Evolutionary conservation across 2,113 vertebrate species (phyloP).

Genomic region (Psettodes erumei): DNA sequence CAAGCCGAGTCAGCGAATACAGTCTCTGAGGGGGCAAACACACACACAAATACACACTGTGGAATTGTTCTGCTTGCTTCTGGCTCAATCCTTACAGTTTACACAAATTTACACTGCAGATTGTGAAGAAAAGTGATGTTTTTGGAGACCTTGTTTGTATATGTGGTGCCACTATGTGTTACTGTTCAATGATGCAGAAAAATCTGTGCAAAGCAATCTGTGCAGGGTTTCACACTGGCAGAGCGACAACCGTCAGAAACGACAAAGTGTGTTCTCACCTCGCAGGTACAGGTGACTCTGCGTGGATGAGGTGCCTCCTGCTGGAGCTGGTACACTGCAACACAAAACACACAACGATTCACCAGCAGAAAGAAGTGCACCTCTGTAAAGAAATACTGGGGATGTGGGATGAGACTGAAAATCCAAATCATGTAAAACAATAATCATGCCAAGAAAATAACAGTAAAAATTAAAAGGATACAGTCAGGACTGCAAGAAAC

Average conservation of each 20-base stretch:
- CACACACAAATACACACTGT: background rate
- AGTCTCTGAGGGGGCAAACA: background rate
- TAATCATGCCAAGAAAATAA: background rate
- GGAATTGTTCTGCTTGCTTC: background rate
- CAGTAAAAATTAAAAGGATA: background rate
- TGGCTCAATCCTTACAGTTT: background rate
- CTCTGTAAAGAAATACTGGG: background rate
- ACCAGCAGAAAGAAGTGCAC: background rate
- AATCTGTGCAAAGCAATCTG: too few relatives aligned
- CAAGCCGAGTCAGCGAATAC: slow-evolving; percentile 27
- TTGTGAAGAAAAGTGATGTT: background rate
- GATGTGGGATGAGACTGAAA: background rate
- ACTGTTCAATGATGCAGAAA: background rate
- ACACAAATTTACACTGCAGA: background rate
- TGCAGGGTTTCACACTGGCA: too few relatives aligned
- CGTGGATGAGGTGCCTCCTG: slow-evolving; percentile 98
- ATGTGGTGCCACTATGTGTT: background rate
- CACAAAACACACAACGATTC: slow-evolving; percentile 27
- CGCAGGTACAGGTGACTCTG: slow-evolving; percentile 82
- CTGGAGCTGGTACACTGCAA: slow-evolving; percentile 95
- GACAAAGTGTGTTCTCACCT: slow-evolving; percentile 68
- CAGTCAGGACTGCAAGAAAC: background rate
- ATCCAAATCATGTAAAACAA: background rate
- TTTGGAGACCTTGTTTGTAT: background rate
- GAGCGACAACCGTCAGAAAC: background rate